Percentiles rank a stretch among this genome's conserved stretches.
phyloP scores from a whole-genome alignment of 2,113 vertebrate genomes.

The Eubucco bourcierii region DNA sequence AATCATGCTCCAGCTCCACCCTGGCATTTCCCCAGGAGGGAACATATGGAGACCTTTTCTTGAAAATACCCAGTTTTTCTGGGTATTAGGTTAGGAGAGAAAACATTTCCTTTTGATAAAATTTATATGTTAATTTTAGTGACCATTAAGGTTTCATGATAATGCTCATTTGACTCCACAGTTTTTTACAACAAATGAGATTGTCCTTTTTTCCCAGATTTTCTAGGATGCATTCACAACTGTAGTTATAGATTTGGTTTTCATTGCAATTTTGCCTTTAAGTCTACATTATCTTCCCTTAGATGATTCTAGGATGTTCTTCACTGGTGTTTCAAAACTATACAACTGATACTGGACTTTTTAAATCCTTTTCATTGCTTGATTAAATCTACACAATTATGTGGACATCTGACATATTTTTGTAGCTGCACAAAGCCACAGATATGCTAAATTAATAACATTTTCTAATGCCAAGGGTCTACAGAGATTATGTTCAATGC shows the following conservation, averaged over 20 bases:
- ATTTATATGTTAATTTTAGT: background rate
- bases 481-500: background rate
- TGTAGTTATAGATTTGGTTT: background rate
- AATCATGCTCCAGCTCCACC: background rate
- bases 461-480: background rate
- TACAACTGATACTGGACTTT: background rate
- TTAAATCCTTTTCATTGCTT: background rate
- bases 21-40: background rate
- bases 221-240: background rate
- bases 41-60: background rate
- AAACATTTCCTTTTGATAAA: background rate
- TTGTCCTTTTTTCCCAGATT: background rate
- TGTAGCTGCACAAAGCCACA: background rate
- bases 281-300: background rate
- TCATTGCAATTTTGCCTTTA: background rate
- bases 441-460: background rate
- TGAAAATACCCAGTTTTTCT: accelerated
- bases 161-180: background rate
- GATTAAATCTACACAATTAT: background rate
- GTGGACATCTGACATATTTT: background rate
- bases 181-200: background rate
- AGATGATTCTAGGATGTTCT: background rate
- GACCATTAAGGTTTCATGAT: background rate
- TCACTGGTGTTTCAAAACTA: background rate
- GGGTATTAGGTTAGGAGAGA: background rate